Conservation (phyloP, 2,888 invertebrate species). For the Caenorhabditis parvicauda region DNA sequence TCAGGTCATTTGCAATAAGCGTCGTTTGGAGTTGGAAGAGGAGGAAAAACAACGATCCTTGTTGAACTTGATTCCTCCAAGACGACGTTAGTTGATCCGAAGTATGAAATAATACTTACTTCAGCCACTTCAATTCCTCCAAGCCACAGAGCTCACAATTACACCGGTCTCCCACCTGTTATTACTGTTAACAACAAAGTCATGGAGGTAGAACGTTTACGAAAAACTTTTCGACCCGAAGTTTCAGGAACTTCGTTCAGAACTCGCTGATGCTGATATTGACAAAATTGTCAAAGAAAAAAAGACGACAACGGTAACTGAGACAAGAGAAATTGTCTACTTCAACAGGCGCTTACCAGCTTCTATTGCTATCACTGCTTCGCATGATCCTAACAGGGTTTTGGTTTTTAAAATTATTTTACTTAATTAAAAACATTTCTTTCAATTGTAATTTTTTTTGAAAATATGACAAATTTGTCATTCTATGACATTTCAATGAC, state of each 20-base stretch:
- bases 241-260: conserved; percentile 24
- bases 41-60: conserved; percentile 20
- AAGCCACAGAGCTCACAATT: conserved; percentile 6
- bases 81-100: too few species aligned
- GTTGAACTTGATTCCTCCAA: conserved; percentile 18
- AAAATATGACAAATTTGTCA: neutral
- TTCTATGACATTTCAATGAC: too few species aligned
- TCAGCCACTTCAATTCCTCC: neutral
- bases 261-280: conserved; percentile 22
- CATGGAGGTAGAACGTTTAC: conserved; percentile 9
- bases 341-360: conserved; percentile 35
- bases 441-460: neutral
- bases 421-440: neutral
- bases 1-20: too few species aligned
- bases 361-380: conserved; percentile 27
- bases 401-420: too few species aligned
- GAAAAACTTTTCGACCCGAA: neutral
- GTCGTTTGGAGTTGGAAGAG: conserved; percentile 19
- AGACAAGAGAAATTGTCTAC: conserved; percentile 38
- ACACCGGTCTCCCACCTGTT: conserved; percentile 8
- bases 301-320: conserved; percentile 42
- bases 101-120: neutral
- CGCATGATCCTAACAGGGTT: neutral
- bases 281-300: conserved; percentile 40
- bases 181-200: conserved; percentile 5